A percentile compares a stretch with the other conserved stretches of the same genome.
Conservation (phyloP, 2,113 vertebrate genomes). For the Eleginops maclovinus region DNA sequence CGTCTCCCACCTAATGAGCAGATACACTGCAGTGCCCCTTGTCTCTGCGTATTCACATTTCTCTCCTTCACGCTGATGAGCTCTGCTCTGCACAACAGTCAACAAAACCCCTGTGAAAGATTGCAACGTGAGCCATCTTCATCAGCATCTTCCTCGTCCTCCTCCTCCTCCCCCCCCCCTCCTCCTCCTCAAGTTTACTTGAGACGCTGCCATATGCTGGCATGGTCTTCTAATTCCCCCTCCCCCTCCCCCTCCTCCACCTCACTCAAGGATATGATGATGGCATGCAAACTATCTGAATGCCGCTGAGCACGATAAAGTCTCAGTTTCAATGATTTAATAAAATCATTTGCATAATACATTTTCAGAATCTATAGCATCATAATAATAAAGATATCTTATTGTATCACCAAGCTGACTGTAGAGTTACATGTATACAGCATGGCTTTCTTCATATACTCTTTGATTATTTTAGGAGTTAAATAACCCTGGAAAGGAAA, state of each 20-base stretch:
- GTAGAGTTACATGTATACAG: background rate
- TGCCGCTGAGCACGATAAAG: constrained; percentile 41
- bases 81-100: constrained; percentile 88
- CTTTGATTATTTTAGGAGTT: background rate
- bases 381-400: background rate
- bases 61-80: constrained; percentile 95
- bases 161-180: constrained; percentile 60
- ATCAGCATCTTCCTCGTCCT: constrained; percentile 60
- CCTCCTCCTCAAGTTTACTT: constrained; percentile 62
- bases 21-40: constrained; percentile 90
- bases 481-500: background rate
- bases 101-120: constrained; percentile 89
- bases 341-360: background rate
- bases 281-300: constrained; percentile 40
- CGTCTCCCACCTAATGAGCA: constrained; percentile 94
- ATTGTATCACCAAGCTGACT: background rate
- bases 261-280: constrained; percentile 49
- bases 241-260: constrained; percentile 18
- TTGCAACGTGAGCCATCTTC: constrained; percentile 70
- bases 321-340: constrained; percentile 7
- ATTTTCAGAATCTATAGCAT: background rate
- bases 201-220: constrained; percentile 57
- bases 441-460: background rate
- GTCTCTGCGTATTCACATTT: constrained; percentile 96
- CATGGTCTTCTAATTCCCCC: constrained; percentile 22